phyloP scores from a whole-genome alignment of 2,888 invertebrate species.

The Protophormia terraenovae region DNA sequence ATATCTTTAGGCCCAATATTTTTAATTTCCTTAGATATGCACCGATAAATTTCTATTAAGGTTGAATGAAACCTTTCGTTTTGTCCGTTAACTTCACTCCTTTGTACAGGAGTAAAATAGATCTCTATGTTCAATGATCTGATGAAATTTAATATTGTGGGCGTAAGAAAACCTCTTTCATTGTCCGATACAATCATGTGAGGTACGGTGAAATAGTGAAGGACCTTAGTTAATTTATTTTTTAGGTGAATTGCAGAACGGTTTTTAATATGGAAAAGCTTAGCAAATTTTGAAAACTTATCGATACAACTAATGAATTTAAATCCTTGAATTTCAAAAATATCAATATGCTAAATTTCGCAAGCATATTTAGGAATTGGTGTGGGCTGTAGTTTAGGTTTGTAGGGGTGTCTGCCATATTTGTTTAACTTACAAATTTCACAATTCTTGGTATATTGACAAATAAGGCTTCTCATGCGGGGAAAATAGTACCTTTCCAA shows the following conservation, averaged over 20 bases:
- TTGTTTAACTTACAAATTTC: not conserved
- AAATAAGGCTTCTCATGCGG: not conserved
- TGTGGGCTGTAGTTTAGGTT: not conserved
- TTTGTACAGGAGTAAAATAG: not conserved
- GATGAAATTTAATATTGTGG: too few species aligned
- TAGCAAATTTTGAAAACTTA: not conserved
- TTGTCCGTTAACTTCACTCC: not conserved
- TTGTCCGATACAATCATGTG: not conserved
- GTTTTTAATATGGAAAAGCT: not conserved
- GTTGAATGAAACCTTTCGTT: not conserved
- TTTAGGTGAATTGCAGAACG: not conserved
- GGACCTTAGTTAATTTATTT: not conserved
- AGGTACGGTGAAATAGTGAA: not conserved
- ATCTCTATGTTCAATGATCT: not conserved
- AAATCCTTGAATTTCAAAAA: not conserved
- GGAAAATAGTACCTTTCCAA: not conserved
- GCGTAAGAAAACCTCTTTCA: too few species aligned
- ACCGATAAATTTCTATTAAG: not conserved
- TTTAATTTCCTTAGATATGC: not conserved
- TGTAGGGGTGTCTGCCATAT: not conserved
- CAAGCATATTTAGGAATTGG: not conserved
- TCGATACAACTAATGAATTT: slow-evolving; percentile 8
- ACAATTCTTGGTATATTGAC: not conserved
- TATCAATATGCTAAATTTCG: not conserved
- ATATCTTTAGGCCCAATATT: not conserved